Evolutionary conservation across 2,888 invertebrate species (phyloP).

Genomic region (Epistrophe grossulariae): DNA sequence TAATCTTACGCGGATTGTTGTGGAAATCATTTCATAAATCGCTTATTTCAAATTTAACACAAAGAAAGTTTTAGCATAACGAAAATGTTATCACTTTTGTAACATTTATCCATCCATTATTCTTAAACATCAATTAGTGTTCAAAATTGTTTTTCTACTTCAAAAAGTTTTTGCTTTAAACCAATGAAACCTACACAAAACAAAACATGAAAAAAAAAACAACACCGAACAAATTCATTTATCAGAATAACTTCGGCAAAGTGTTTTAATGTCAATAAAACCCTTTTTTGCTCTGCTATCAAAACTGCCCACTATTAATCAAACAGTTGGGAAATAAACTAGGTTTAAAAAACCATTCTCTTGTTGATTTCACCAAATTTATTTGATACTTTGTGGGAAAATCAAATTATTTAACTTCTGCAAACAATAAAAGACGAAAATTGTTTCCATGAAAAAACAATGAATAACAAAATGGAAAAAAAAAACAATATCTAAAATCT

Average conservation of each 20-base stretch:
- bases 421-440: background rate
- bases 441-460: slow-evolving; percentile 17
- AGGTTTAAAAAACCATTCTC: slow-evolving; percentile 2
- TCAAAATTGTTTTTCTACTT: too few species aligned
- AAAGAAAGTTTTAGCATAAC: too few species aligned
- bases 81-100: too few species aligned
- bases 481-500: background rate
- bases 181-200: background rate
- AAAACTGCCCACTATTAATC: background rate
- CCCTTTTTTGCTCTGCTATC: background rate
- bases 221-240: background rate
- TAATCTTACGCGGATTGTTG: too few species aligned
- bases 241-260: background rate
- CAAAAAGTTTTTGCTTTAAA: background rate
- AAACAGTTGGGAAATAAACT: background rate
- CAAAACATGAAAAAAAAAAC: background rate
- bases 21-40: too few species aligned
- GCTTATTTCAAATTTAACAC: too few species aligned
- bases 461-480: background rate
- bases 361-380: slow-evolving; percentile 10
- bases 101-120: too few species aligned
- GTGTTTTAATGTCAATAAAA: slow-evolving; percentile 2
- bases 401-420: slow-evolving; percentile 19
- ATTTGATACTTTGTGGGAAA: slow-evolving; percentile 12
- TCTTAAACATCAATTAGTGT: too few species aligned